Base-by-base conservation (phyloP, 2,113 vertebrate species). In the Tupaia tana region DNA sequence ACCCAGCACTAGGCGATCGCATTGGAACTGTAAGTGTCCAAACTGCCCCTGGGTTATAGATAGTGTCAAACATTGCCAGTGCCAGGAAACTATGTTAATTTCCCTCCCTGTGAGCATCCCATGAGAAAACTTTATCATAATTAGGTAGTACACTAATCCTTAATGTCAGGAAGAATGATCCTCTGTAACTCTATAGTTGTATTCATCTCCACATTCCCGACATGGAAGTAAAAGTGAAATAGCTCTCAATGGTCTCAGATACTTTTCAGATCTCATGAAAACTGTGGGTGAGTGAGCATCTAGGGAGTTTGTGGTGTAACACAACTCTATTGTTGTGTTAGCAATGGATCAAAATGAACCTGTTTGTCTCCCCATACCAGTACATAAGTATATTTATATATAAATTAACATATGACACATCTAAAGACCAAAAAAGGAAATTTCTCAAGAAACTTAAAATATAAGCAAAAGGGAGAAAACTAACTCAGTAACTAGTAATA, bases 21-120 rank as follows among this genome's bases (percentile, higher is more conserved):
- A 6, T 1, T 2, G 7, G 0, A 8, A 8, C 56, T 27, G 1
- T 20, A 27, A 24, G 14, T 24, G 52, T 61, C 56, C 56, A 43
- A 43, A 63, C 31, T 52, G 22, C 11, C 22, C 29, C 7, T 31
- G 8, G 2, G 7, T 52, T 43, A 9, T 27, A 56, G 43, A 31
- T 10, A 31, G 27, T 5, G 19, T 54, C 61, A 67, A n/a, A 31
- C 13, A 27, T 58, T 34, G 22, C 14, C 27, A 16, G 15, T 25
- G 9, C 22, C 61, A 56, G 73, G 29, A 13, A 56, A 34, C 63
- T 31, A 24, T 18, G 73, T 78, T 19, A 89, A 9, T 19, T 69
- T 27, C 58, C 63, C 63, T 56, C 56, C 22, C 12, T 14, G 22
- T 54, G 22, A 34, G 34, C n/a, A 31, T 79, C 61, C 27, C n/a